Evolutionary conservation across 2,888 invertebrate genomes (phyloP).

Genomic region (Meloe dianella): DNA sequence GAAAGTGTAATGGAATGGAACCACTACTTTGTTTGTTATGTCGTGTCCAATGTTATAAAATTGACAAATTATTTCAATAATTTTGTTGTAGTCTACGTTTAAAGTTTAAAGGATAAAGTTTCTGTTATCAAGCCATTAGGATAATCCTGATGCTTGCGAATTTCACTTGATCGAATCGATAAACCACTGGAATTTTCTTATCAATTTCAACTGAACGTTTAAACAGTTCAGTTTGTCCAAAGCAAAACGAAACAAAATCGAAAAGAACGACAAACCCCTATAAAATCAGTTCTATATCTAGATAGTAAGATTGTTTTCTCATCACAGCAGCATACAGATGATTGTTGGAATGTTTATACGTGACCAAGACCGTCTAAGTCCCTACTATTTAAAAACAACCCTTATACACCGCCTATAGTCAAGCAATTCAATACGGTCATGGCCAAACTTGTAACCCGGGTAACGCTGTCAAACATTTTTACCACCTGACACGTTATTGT

Average conservation of each 20-base stretch:
- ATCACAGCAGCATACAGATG: background rate
- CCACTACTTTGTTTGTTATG: background rate
- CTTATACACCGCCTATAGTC: background rate
- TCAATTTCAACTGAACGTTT: background rate
- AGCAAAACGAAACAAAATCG: too few relatives aligned
- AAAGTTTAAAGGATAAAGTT: too few relatives aligned
- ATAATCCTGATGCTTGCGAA: too few relatives aligned
- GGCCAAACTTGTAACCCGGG: constrained; percentile 1
- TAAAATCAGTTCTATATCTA: background rate
- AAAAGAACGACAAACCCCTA: background rate
- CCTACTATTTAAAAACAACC: background rate
- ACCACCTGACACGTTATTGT: background rate
- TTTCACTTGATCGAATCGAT: background rate
- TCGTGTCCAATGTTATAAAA: background rate
- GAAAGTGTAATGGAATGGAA: constrained; percentile 14
- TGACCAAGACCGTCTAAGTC: background rate
- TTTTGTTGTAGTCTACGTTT: too few relatives aligned
- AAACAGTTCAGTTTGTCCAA: background rate
- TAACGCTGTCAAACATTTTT: constrained; percentile 8
- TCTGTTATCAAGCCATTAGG: too few relatives aligned
- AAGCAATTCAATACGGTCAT: background rate
- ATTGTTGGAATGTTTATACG: background rate
- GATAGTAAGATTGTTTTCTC: background rate
- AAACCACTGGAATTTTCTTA: background rate
- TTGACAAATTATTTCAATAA: background rate